Evolutionary conservation across 1,140 invertebrate genomes (phyloP), one percentile per base, ranked within the genome.

Genomic region (Tribolium castaneum): DNA sequence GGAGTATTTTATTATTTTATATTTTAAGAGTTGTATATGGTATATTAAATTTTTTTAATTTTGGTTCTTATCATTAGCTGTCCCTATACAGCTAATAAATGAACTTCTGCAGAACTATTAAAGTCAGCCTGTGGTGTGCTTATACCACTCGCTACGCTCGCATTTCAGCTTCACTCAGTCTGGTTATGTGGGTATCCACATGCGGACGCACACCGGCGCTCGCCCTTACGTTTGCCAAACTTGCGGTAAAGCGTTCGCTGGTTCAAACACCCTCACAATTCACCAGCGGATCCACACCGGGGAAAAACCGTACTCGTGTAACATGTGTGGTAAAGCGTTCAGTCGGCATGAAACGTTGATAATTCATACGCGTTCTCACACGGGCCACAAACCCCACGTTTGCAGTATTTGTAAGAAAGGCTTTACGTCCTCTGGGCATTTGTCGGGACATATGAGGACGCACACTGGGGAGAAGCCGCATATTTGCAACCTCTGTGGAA

Each of bases 211-310:
- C 77, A 89, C 89, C 7, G 86, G 85, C 0, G 85, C 84, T 34
- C 86, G 87, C 74, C 87, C 87, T 0, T 89, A 86, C 52, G 80
- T 83, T 6, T 90, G 89, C 77, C 80, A 83, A 4, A 83, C 86
- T 0, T 89, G 88, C 66, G 87, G 85, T 2, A 89, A 89, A 79
- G 81, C 83, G 14, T 89, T 88, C 82, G 85, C 87, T 9, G 87
- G 88, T 14, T 87, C 86, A n/a, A 87, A 87, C 76, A 88, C 86
- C 6, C 78, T 87, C n/a, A 83, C 81, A 5, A 84, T 87, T 45
- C 92, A 93, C 80, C 89, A 91, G 81, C 84, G 89, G 77, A 91
- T 89, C 3, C 92, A 93, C 80, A 91, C 91, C 0, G 91, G 92
- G 0, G 88, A 90, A 62, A 91, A 91, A 72, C 91, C 91, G 2